A percentile compares a stretch with the other conserved stretches of the same genome.
Conservation (phyloP, 1,140 invertebrate species). For the Planococcus citri region DNA sequence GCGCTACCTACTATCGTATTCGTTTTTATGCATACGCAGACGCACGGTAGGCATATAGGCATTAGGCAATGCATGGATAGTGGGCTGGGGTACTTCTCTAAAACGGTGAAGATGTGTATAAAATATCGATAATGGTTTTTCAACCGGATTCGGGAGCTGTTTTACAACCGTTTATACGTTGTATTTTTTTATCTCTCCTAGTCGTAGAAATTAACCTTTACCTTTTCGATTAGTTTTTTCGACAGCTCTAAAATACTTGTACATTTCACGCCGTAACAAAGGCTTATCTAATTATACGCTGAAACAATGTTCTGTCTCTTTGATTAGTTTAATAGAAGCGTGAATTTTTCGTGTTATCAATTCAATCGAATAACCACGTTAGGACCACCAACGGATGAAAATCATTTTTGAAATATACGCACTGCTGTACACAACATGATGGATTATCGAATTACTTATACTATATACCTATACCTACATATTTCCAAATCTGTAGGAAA, state of each 20-base stretch:
- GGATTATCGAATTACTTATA: background rate
- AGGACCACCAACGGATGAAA: background rate
- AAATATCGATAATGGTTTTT: conserved; percentile 2
- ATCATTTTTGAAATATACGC: background rate
- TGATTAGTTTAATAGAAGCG: background rate
- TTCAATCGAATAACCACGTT: background rate
- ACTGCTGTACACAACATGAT: background rate
- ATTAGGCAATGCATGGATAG: no score
- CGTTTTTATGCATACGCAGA: no score
- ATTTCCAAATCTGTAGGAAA: no score
- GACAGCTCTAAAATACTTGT: background rate
- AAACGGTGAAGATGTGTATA: background rate
- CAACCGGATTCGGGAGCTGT: background rate
- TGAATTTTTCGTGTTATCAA: background rate
- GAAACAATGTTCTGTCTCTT: background rate
- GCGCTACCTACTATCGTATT: no score
- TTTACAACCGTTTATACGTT: background rate
- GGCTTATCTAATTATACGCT: background rate
- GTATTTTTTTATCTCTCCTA: background rate
- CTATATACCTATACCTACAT: no score
- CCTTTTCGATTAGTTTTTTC: background rate
- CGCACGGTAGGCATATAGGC: no score
- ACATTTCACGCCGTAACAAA: background rate
- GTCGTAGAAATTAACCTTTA: background rate
- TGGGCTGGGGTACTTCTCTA: no score